Base-by-base conservation (phyloP, 1,140 invertebrate species). In the Papilio helenus region DNA sequence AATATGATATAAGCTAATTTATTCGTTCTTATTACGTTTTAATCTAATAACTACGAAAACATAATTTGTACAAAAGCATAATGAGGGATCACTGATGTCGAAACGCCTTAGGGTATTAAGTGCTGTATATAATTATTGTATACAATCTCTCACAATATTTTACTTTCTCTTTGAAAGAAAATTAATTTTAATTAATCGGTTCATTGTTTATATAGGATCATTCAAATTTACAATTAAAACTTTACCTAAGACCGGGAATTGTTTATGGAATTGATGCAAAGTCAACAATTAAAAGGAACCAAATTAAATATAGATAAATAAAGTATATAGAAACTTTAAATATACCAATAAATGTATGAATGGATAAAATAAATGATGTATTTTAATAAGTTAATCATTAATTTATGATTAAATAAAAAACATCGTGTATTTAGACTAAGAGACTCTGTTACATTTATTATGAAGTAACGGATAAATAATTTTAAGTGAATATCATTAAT, bases 11-110 rank as follows among this genome's bases (percentile, higher is more conserved):
- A 61, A 20, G 18, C 5, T 20, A 23, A 61, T 61, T 61, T 61
- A 23, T 65, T 29, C 20, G 14, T 29, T 23, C 10, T 29, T 14
- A 65, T 61, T 61, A 61, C 1, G 51, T 55, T 20, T 23, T 26
- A 16, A 26, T 61, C 23, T 61, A 26, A 23, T 1, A 65, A 65
- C 26, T 65, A 14, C 16, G 10, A 61, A 61, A 23, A 61, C 20
- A 29, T 20, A 77, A 72, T 77, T 51, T 74, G 81, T 79, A 79
- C 51, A 80, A 72, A 85, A 82, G 86, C 79, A 92, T 2, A 90
- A 89, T 88, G 86, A 88, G 92, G 92, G 92, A 93, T 89, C 91
- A 92, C 83, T 87, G 81, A 88, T 81, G 74, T 87, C 86, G 87
- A 88, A 90, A 89, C 87, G 90, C 88, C 83, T 82, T 93, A 93